Evolutionary conservation across 2,888 invertebrate genomes (phyloP).

Genomic region (Lydus trimaculatus): DNA sequence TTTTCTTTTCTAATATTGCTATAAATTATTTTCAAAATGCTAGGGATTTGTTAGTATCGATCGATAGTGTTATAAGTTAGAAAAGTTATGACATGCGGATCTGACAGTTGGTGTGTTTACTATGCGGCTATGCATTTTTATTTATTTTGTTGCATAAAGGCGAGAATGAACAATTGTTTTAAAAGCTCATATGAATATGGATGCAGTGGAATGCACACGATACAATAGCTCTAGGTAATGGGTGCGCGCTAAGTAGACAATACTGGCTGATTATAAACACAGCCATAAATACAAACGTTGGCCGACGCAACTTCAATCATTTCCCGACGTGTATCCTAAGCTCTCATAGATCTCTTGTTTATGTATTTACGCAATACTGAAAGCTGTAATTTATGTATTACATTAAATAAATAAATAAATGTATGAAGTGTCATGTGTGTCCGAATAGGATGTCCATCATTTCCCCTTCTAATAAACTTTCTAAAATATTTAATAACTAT

Average conservation of each 20-base stretch:
- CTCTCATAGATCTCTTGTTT: constrained; percentile 42
- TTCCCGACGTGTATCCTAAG: constrained; percentile 52
- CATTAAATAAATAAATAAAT: constrained; percentile 57
- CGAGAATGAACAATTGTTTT: constrained; percentile 58
- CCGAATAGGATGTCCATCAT: constrained; percentile 41
- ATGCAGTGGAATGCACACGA: constrained; percentile 56
- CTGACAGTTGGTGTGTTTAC: constrained; percentile 31
- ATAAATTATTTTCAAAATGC: neutral
- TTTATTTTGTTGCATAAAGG: constrained; percentile 51
- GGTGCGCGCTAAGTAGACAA: constrained; percentile 60
- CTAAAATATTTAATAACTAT: constrained; percentile 53
- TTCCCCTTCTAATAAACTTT: constrained; percentile 48
- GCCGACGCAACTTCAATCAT: constrained; percentile 58
- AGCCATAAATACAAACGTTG: constrained; percentile 59
- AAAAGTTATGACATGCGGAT: constrained; percentile 30
- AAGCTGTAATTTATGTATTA: constrained; percentile 54
- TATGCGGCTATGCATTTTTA: constrained; percentile 41
- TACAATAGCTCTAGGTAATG: constrained; percentile 58
- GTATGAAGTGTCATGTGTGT: constrained; percentile 44
- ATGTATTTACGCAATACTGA: constrained; percentile 51
- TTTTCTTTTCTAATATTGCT: neutral
- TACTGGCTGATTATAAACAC: constrained; percentile 60
- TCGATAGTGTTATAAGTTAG: constrained; percentile 24
- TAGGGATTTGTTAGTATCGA: neutral
- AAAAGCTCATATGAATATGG: constrained; percentile 60